A percentile compares a stretch with the other conserved stretches of the same genome.
phyloP scores from a whole-genome alignment of 1,140 invertebrate genomes.

The Ceratina australensis region DNA sequence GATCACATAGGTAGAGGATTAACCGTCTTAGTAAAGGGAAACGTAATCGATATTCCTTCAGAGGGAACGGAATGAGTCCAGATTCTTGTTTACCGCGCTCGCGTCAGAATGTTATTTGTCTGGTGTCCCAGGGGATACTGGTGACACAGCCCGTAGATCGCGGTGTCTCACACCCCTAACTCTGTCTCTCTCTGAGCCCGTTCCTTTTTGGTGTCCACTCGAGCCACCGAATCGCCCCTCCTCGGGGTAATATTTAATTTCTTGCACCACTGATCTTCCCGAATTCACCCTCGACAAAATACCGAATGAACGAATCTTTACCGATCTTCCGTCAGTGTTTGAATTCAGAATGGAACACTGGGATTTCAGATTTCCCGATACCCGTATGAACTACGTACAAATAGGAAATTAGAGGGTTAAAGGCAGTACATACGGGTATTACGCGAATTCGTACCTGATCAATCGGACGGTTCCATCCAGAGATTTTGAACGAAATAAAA shows the following conservation, averaged over 20 bases:
- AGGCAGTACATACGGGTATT: conserved; percentile 37
- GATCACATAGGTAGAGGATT: conserved; percentile 26
- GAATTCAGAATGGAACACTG: conserved; percentile 37
- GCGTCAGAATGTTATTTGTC: conserved; percentile 66
- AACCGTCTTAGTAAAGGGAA: neutral
- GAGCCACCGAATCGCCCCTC: conserved; percentile 50
- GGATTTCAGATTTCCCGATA: conserved; percentile 37
- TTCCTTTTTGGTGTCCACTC: neutral
- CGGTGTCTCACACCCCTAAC: conserved; percentile 26
- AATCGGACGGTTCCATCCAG: neutral
- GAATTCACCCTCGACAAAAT: conserved; percentile 60
- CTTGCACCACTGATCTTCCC: conserved; percentile 69
- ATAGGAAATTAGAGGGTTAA: conserved; percentile 32
- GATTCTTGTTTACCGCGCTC: conserved; percentile 60
- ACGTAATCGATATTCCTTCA: conserved; percentile 49
- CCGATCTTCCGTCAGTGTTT: conserved; percentile 35
- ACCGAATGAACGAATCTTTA: conserved; percentile 45
- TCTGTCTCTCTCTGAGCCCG: neutral
- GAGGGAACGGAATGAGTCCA: neutral
- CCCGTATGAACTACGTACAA: conserved; percentile 25
- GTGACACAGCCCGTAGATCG: conserved; percentile 42
- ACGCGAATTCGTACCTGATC: conserved; percentile 24
- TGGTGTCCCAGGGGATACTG: conserved; percentile 54
- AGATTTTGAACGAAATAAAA: neutral
- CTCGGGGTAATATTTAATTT: conserved; percentile 73